These are phyloP conservation scores for Sepiola atlantica DNA, from an alignment of 2,888 invertebrate species.

Conservation along the genomic window DNA sequence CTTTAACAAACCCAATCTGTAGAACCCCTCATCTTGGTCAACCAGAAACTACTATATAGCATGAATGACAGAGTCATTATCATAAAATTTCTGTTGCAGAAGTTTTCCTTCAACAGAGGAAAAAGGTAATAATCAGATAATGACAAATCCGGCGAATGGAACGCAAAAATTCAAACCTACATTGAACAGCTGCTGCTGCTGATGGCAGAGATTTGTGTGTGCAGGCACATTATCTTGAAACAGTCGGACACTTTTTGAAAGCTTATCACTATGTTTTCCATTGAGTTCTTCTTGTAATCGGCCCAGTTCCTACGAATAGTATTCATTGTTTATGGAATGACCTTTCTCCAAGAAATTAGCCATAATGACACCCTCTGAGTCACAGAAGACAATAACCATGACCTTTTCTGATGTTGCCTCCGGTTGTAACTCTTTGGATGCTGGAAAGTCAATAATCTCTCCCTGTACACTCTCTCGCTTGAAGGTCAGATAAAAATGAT, in stretches of 20 bases:
- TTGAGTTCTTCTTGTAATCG: neutral
- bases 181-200: neutral
- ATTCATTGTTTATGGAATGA: neutral
- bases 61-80: neutral
- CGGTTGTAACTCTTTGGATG: neutral
- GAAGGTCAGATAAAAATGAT: neutral
- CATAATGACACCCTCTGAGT: neutral
- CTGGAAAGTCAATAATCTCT: neutral
- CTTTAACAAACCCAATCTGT: neutral
- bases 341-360: neutral
- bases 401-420: neutral
- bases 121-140: neutral
- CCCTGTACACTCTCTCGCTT: neutral
- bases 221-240: conserved; percentile 15
- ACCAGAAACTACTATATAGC: neutral
- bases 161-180: neutral
- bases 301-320: neutral
- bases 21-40: neutral
- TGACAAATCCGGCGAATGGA: neutral
- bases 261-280: neutral
- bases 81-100: neutral
- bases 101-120: neutral
- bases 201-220: neutral
- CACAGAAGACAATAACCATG: too few species aligned
- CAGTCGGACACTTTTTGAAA: neutral